Base-by-base conservation (phyloP, 1,140 invertebrate genomes). In the Cheumatopsyche charites region DNA sequence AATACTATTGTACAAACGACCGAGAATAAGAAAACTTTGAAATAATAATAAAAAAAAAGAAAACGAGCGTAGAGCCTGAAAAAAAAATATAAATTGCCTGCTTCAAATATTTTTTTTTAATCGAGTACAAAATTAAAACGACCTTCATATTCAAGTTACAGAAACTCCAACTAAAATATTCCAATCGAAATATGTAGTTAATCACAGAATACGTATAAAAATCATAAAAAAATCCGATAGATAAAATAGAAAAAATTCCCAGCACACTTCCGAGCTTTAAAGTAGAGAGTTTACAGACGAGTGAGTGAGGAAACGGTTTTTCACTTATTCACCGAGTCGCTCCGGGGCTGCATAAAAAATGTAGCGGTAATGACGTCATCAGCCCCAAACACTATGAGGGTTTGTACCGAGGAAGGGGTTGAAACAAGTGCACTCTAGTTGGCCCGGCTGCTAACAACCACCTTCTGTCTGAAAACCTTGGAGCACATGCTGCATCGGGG, bases 321-420 rank as follows among this genome's bases (percentile, higher is more conserved):
- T 70, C 73, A 71, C 62, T 74, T 74, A 74, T 74, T 74, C 67
- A 70, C 47, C 55, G 43, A 62, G 63, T 52, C 43, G 49, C 23
- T 52, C 71, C 26, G 43, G 55, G 49, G 72, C 21, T 29, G 21
- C 52, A 74, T 74, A 62, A 74, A 74, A 74, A 74, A 74, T 74
- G 73, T 68, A 74, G 36, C 55, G 52, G 63, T 74, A 74, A 74
- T 74, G 73, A 74, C 73, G 73, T 74, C 73, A 74, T 67, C 68
- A 43, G 66, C 67, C 26, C 67, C 42, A 17, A n/a, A 12, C 36
- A 58, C 49, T 29, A 19, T 25, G 29, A 63, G 47, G 25, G 63
- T 47, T 26, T 7, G 63, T 9, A 66, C 11, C 12, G 36, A 7
- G 41, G 26, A 66, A 47, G 43, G 58, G 62, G 65, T 55, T 42